phyloP scores from a whole-genome alignment of 2,888 invertebrate species.

The Lucinisca nassula region DNA sequence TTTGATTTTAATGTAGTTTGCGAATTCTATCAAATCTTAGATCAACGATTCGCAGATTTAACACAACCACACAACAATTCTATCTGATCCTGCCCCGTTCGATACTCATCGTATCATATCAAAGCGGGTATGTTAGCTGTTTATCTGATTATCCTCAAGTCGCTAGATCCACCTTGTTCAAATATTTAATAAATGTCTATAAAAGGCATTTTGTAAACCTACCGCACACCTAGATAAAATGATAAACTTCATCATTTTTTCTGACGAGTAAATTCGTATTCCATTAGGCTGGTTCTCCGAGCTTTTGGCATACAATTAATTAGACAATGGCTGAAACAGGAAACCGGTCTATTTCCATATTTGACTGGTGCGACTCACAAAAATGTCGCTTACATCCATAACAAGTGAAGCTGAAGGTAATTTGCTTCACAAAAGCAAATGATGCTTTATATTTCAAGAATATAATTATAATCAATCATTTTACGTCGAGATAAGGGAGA shows the following conservation, averaged over 20 bases:
- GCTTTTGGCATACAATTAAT: background rate
- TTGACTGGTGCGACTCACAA: background rate
- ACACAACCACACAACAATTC: background rate
- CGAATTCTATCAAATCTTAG: background rate
- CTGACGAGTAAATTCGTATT: background rate
- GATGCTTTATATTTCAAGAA: slow-evolving; percentile 67
- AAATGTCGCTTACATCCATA: slow-evolving; percentile 1
- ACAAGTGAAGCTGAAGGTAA: slow-evolving; percentile 48
- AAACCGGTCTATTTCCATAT: background rate
- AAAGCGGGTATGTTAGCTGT: background rate
- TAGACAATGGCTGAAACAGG: background rate
- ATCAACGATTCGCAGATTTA: background rate
- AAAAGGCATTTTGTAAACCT: slow-evolving; percentile 43
- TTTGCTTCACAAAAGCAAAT: slow-evolving; percentile 57
- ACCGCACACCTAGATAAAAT: slow-evolving; percentile 37
- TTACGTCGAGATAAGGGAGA: slow-evolving; percentile 58
- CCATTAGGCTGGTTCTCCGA: background rate
- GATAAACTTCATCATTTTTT: slow-evolving; percentile 5
- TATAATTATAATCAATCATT: slow-evolving; percentile 67
- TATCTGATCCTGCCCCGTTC: background rate
- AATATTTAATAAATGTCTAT: slow-evolving; percentile 27
- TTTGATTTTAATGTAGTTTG: background rate
- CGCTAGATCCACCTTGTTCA: background rate
- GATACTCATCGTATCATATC: slow-evolving; percentile 8
- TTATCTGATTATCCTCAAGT: slow-evolving; percentile 10